phyloP scores from a whole-genome alignment of 1,140 invertebrate species.

The Theocolax elegans region DNA sequence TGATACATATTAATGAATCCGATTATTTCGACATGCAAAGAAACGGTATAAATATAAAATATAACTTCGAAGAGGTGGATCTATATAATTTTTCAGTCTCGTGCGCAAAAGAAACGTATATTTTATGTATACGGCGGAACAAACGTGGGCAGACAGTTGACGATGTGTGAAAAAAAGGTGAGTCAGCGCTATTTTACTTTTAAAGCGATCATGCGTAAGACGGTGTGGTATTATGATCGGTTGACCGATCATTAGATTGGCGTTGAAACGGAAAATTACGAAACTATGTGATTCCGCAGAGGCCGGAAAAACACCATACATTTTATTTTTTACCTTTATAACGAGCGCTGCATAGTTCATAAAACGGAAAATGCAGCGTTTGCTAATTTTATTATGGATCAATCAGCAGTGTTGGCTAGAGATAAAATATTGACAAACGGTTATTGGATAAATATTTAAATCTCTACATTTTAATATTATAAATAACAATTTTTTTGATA shows the following conservation, averaged over 20 bases:
- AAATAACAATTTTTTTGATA: too few species aligned
- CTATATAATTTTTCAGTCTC: slow-evolving; percentile 5
- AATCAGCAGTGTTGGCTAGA: too few species aligned
- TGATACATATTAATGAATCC: slow-evolving; percentile 31
- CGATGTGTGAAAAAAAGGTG: slow-evolving; percentile 24
- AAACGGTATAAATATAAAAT: slow-evolving; percentile 15
- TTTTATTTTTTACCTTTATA: too few species aligned
- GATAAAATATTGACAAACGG: too few species aligned
- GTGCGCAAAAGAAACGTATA: slow-evolving; percentile 3
- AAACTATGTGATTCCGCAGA: background rate
- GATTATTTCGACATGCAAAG: background rate
- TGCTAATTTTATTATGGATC: too few species aligned
- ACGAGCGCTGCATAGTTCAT: too few species aligned
- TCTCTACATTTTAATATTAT: too few species aligned
- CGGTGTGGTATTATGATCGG: background rate
- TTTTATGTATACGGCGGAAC: slow-evolving; percentile 20
- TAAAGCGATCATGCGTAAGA: slow-evolving; percentile 20
- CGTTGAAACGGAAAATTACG: slow-evolving; percentile 19
- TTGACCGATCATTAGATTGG: slow-evolving; percentile 23
- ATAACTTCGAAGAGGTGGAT: background rate
- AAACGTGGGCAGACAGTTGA: slow-evolving; percentile 14
- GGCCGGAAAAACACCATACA: background rate
- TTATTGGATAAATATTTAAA: too few species aligned
- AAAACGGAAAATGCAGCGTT: too few species aligned
- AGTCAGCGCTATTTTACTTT: slow-evolving; percentile 29